phyloP scores from a whole-genome alignment of 2,888 invertebrate genomes.

The Caenorhabditis sp. region DNA sequence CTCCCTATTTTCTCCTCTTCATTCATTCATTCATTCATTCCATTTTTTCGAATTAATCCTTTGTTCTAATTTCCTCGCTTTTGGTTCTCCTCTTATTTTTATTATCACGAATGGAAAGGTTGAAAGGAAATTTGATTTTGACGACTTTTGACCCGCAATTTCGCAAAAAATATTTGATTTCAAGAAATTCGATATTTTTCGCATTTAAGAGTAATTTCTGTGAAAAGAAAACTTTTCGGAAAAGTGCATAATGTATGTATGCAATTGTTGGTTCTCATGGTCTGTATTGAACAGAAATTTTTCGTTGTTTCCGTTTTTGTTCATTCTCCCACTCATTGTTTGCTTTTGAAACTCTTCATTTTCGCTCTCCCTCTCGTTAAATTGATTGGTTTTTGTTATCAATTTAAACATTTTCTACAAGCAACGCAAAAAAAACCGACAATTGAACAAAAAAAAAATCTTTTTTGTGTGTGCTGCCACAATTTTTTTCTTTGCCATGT shows the following conservation, averaged over 20 bases:
- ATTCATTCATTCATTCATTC: neutral
- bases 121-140: neutral
- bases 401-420: neutral
- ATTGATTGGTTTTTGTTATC: constrained; percentile 1
- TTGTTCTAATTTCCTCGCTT: neutral
- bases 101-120: neutral
- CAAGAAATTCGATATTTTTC: neutral
- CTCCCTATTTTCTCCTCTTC: neutral
- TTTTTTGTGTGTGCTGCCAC: neutral
- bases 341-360: neutral
- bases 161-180: neutral
- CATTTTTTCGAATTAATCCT: neutral
- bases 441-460: neutral
- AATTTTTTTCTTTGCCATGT: neutral
- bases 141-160: neutral
- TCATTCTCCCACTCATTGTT: neutral
- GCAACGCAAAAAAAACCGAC: neutral
- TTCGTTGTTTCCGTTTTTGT: neutral
- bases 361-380: neutral
- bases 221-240: neutral
- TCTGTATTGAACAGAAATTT: no score
- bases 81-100: neutral
- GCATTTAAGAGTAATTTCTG: neutral
- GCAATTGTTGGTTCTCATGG: neutral
- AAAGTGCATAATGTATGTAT: neutral